Base-by-base conservation (phyloP, 2,888 invertebrate genomes). In the Melolontha melolontha region DNA sequence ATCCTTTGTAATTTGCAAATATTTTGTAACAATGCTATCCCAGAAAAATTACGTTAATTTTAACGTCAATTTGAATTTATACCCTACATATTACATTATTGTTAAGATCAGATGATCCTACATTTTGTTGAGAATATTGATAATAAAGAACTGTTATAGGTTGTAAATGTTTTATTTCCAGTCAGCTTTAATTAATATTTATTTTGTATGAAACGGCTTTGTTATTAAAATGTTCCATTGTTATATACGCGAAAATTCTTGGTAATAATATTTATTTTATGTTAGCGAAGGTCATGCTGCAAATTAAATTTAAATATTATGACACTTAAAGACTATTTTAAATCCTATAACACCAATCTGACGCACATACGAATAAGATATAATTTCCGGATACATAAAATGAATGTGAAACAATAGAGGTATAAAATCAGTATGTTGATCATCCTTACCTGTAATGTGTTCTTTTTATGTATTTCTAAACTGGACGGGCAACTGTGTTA, bases 301-400 rank as follows among this genome's bases (percentile, higher is more conserved):
- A 29, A 44, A 59, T 47, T 44, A 59, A 29, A 44, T 59, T 59
- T 47, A 44, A 44, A 47, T 59, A 54, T 40, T 54, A 54, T 54
- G 22, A 17, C 40, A 54, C 14, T 54, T 54, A 54, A 16, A 16
- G 39, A 6, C 29, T 17, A 27, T 49, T 29, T 8, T 51, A 51
- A n/a, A 27, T 27, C 51, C 17, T 27, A 12, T 22, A 41, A 55
- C 29, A 29, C 6, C 29, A 29, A 29, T 11, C 40, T 55, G 27
- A 41, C 41, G 55, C 40, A 12, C 27, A 8, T 50, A 50, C 8
- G 10, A 8, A 17, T 40, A 14, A n/a, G n/a, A 14, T 51, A 51
- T 27, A 51, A 22, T 29, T 6, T 29, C 29, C 29, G 29, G 29
- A 29, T 29, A 29, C 29, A 29, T 29, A 29, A 29, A 29, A 4